Conservation (phyloP, 2,113 vertebrate species). For the Podiceps cristatus region DNA sequence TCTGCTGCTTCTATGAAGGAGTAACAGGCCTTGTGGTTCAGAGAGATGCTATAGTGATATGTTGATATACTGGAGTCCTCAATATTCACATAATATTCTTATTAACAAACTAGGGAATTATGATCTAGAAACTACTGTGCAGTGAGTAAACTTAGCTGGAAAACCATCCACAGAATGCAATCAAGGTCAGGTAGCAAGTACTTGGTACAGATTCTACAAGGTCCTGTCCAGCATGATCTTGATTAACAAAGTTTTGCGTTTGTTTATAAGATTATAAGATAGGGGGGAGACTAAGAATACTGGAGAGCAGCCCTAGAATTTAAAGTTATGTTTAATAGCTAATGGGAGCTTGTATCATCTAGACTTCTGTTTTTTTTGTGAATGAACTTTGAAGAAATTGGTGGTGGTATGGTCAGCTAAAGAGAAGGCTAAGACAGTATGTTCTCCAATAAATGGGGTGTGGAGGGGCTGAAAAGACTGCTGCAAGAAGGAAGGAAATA, state of each 20-base stretch:
- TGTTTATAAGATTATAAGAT: background rate
- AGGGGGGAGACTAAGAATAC: background rate
- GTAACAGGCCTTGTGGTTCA: background rate
- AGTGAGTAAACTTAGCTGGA: background rate
- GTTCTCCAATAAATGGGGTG: background rate
- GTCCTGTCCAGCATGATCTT: background rate
- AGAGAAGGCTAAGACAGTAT: background rate
- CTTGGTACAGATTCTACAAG: background rate
- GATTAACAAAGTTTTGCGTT: background rate
- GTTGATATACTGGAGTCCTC: background rate
- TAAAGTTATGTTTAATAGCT: background rate
- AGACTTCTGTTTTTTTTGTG: background rate
- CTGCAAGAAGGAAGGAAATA: background rate
- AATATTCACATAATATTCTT: background rate
- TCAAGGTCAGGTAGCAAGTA: background rate
- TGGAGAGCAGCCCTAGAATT: background rate
- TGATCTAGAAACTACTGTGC: background rate
- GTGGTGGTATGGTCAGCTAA: background rate
- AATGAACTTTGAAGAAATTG: background rate
- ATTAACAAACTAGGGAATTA: background rate
- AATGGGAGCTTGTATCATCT: background rate
- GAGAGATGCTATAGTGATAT: background rate
- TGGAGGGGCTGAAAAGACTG: background rate
- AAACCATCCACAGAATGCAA: background rate
- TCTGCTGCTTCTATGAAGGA: background rate